These are phyloP conservation scores for Acanthosoma haemorrhoidale DNA, from an alignment of 2,888 invertebrate species.

Conservation along the genomic window DNA sequence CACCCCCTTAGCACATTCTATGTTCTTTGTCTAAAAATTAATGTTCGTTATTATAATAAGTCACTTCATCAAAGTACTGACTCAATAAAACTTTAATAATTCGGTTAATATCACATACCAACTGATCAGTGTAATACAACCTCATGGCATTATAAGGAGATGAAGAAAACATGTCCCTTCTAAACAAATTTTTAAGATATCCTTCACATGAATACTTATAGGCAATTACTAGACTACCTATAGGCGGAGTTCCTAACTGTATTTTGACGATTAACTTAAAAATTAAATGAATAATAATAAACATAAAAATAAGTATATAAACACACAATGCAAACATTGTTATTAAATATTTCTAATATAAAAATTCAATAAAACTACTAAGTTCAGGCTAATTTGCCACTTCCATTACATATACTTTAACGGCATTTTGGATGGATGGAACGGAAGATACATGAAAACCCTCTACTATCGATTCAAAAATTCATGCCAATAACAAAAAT, in stretches of 20 bases:
- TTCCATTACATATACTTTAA: too few relatives aligned
- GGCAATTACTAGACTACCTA: constrained; percentile 34
- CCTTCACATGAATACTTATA: constrained; percentile 35
- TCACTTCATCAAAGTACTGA: too few relatives aligned
- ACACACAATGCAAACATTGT: constrained; percentile 9
- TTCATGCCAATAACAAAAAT: too few relatives aligned
- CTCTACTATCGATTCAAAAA: too few relatives aligned
- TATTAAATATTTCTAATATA: too few relatives aligned
- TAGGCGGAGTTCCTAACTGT: constrained; percentile 31
- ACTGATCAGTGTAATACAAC: constrained; percentile 32
- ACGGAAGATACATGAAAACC: too few relatives aligned
- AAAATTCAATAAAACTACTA: too few relatives aligned
- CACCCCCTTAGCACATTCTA: constrained; percentile 35
- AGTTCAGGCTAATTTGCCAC: too few relatives aligned
- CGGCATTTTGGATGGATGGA: too few relatives aligned
- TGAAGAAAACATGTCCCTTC: constrained; percentile 13
- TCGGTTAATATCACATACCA: constrained; percentile 26
- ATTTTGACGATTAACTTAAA: constrained; percentile 3
- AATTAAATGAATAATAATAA: constrained; percentile 7
- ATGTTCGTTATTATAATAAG: background rate
- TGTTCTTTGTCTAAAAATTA: constrained; percentile 26
- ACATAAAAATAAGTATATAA: background rate
- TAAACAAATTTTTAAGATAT: constrained; percentile 4
- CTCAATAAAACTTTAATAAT: background rate
- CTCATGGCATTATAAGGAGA: constrained; percentile 29